Percentiles rank a stretch among this genome's conserved stretches.
These are phyloP conservation scores for Melieria omissa DNA, from an alignment of 2,888 invertebrate genomes.

Conservation along the genomic window DNA sequence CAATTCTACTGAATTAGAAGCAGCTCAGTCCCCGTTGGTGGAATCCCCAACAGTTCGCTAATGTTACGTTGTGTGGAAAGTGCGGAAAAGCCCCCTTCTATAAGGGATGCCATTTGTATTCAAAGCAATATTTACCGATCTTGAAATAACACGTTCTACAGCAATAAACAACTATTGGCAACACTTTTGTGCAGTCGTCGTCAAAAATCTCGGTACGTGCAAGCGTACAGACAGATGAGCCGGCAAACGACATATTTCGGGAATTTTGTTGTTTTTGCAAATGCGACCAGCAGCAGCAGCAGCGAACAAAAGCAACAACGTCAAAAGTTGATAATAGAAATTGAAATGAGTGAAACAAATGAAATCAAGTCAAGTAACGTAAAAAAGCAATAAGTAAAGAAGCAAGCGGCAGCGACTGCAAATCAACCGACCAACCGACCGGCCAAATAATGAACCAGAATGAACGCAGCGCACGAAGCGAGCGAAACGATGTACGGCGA, in stretches of 20 bases:
- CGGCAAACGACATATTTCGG: background rate
- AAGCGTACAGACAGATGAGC: background rate
- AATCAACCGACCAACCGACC: background rate
- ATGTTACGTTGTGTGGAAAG: no score
- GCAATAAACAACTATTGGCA: background rate
- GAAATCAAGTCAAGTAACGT: background rate
- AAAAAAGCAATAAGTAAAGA: no score
- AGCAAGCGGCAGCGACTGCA: background rate
- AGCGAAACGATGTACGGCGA: background rate
- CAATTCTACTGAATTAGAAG: no score
- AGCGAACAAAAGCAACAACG: background rate
- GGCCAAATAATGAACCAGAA: no score
- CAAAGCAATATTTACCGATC: no score
- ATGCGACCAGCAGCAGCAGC: no score
- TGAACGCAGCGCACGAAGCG: background rate
- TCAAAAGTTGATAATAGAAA: constrained; percentile 9
- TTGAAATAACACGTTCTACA: no score
- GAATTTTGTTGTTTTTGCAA: background rate
- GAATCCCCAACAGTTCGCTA: no score
- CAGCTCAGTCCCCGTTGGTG: no score
- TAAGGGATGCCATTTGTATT: no score
- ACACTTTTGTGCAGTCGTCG: background rate
- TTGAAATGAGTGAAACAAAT: constrained; percentile 3
- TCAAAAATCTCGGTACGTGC: background rate
- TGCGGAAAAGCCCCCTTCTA: no score